Base-by-base conservation (phyloP, 2,888 invertebrate genomes). In the Sussaba pulchella region DNA sequence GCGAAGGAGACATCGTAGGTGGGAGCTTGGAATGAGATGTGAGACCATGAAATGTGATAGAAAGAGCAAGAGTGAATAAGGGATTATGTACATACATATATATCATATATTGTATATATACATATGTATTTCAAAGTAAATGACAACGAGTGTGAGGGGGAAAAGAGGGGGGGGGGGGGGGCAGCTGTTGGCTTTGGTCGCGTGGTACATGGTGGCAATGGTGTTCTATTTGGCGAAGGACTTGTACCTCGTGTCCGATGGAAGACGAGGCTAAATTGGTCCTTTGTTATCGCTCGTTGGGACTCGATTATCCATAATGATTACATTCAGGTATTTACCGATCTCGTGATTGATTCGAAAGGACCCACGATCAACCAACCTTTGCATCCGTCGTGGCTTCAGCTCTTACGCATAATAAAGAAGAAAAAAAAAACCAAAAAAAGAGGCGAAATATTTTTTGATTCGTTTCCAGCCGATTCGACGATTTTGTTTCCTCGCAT, bases 121-220 rank as follows among this genome's bases (percentile, higher is more conserved):
- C n/a, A 31, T 57, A 36, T 57, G 17, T 57, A 57, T 24, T 31
- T 57, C 31, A 36, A 26, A 50, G 52, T 59, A 69, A 77, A 76
- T 78, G 50, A 72, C 57, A 78, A 64, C 41, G 71, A 75, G 52
- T 70, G 43, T 72, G 72, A 59, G 59, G 39, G 36, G 54, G 54
- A 39, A 24, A 57, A 39, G 52, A n/a, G n/a, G n/a, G 31, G 6
- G 31, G 31, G 31, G 31, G 2, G 14, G 31, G 24, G 63, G 45
- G 64, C 57, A 81, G 80, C 76, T 76, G 67, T 80, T 80, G 71
- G 67, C 39, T 81, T 61, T 57, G 54, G 45, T 81, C 36, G 61
- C 63, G 66, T 41, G 57, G 21, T 66, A 54, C 59, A 54, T 69
- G 8, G 76, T 73, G 81, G 69, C 61, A 19, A 41, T 61, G 45